Percentiles rank a stretch among this genome's conserved stretches.
phyloP scores from a whole-genome alignment of 2,797 vertebrate genomes.

The Synanceia verrucosa region DNA sequence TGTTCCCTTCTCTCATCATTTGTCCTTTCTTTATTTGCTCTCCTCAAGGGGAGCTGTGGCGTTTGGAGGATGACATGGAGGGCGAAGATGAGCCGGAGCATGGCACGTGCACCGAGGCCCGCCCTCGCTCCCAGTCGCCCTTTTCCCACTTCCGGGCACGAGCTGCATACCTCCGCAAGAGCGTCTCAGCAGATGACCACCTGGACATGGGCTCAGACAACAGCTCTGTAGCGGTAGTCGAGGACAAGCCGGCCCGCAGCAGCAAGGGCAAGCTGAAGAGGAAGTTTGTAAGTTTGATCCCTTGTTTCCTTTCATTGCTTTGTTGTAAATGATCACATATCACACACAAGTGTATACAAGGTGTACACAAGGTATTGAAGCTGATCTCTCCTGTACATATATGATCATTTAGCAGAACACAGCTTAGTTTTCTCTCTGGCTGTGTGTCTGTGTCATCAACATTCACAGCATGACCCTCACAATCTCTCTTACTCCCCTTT shows the following conservation, averaged over 20 bases:
- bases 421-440: not conserved
- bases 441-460: not conserved
- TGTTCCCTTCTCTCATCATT: not conserved
- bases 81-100: conserved; percentile 60
- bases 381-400: conserved; percentile 5
- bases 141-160: conserved; percentile 85
- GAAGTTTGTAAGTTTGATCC: conserved; percentile 88
- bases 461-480: not conserved
- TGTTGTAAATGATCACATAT: too few relatives aligned
- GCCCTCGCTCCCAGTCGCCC: conserved; percentile 82
- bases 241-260: conserved; percentile 55
- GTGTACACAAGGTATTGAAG: not conserved
- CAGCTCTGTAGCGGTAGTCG: conserved; percentile 39
- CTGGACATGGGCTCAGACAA: conserved; percentile 82
- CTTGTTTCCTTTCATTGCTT: not conserved
- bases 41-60: conserved; percentile 86
- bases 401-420: not conserved
- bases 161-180: conserved; percentile 90
- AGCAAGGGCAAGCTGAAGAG: conserved; percentile 89
- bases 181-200: conserved; percentile 89
- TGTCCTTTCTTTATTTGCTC: not conserved
- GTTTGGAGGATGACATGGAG: conserved; percentile 85
- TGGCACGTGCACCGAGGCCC: conserved; percentile 36
- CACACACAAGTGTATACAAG: too few relatives aligned
- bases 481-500: not conserved